Conservation (phyloP, 1,140 invertebrate genomes). For the Macrocentrus cingulum region DNA sequence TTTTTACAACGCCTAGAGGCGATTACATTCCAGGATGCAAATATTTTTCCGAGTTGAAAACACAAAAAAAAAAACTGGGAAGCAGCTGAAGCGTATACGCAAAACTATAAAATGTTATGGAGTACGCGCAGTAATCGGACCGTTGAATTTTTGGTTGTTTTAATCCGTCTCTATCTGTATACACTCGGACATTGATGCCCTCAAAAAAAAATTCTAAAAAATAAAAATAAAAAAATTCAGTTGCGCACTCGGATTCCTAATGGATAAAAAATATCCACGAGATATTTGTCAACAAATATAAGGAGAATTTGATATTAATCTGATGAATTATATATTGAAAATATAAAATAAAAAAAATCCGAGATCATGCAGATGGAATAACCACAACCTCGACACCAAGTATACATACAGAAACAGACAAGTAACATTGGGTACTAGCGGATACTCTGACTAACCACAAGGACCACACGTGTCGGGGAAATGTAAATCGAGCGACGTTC, state of each 20-base stretch:
- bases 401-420: conserved; percentile 1
- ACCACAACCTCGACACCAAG: conserved; percentile 7
- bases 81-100: conserved; percentile 19
- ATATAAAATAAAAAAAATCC: neutral
- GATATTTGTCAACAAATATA: no score
- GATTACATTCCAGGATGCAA: neutral
- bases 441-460: conserved; percentile 4
- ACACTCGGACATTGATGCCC: conserved; percentile 8
- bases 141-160: conserved; percentile 9
- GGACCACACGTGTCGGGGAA: conserved; percentile 38
- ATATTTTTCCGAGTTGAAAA: conserved; percentile 10
- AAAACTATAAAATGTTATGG: neutral
- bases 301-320: no score
- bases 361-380: conserved; percentile 17
- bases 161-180: neutral
- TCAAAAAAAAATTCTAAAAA: conserved; percentile 1
- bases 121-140: neutral
- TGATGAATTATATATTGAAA: no score
- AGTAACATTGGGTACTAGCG: neutral
- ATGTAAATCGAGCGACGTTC: conserved; percentile 52
- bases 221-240: no score
- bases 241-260: no score
- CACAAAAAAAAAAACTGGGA: conserved; percentile 6
- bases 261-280: no score
- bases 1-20: neutral